phyloP scores from a whole-genome alignment of 2,797 vertebrate species.

The Gymnothorax javanicus region DNA sequence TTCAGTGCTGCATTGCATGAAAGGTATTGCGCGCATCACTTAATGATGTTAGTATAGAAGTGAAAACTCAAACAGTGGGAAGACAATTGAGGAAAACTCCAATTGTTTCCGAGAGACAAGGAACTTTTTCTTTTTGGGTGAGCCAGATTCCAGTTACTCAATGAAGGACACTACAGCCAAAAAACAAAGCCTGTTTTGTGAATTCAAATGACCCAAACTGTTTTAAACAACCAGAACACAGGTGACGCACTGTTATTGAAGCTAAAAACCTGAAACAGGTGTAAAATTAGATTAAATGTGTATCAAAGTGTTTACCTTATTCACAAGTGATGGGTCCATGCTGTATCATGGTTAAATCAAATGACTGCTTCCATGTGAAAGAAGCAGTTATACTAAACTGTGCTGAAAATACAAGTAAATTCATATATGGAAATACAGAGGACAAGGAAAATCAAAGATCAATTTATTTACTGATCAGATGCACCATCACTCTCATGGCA shows the following conservation, averaged over 20 bases:
- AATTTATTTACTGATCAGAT: too few species aligned
- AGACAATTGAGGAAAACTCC: not conserved
- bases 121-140: not conserved
- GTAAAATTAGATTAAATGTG: not conserved
- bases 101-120: not conserved
- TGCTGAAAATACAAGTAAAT: too few species aligned
- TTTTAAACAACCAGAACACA: not conserved
- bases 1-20: not conserved
- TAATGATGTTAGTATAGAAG: not conserved
- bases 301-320: too few species aligned
- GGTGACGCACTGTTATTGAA: not conserved
- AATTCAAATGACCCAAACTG: not conserved
- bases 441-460: too few species aligned
- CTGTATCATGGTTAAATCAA: too few species aligned
- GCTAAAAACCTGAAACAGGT: not conserved
- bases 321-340: too few species aligned
- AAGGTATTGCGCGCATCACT: not conserved
- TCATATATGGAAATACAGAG: too few species aligned
- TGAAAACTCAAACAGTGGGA: slow-evolving; percentile 1
- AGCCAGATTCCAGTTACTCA: not conserved
- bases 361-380: too few species aligned
- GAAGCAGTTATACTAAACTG: too few species aligned
- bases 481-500: not conserved
- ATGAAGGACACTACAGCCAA: not conserved
- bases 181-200: not conserved